phyloP scores from a whole-genome alignment of 2,888 invertebrate genomes.

The Cynaeus angustus region DNA sequence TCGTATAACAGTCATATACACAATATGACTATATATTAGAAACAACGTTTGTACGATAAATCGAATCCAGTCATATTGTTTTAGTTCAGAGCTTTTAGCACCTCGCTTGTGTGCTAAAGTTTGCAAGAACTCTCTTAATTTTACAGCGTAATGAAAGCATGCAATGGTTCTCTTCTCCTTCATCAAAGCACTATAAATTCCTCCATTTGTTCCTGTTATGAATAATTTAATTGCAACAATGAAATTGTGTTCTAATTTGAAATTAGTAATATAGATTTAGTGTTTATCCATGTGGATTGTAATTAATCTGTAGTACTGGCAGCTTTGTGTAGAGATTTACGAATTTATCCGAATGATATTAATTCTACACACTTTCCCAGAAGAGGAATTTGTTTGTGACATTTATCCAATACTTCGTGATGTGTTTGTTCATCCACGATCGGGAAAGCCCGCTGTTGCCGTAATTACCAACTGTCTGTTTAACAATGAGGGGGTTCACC shows the following conservation, averaged over 20 bases:
- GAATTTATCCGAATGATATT: slow-evolving; percentile 40
- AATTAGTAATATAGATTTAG: slow-evolving; percentile 16
- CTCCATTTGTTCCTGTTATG: neutral
- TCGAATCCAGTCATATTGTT: too few species aligned
- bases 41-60: too few species aligned
- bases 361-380: slow-evolving; percentile 38
- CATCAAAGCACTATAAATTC: too few species aligned
- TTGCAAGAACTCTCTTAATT: too few species aligned
- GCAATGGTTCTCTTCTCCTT: neutral
- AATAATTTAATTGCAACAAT: slow-evolving; percentile 20
- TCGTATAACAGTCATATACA: too few species aligned
- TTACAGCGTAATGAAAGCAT: neutral
- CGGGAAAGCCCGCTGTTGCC: slow-evolving; percentile 3
- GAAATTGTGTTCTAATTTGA: slow-evolving; percentile 9
- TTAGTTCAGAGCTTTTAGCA: too few species aligned
- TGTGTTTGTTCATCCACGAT: slow-evolving; percentile 31
- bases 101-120: too few species aligned
- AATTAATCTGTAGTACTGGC: slow-evolving; percentile 36
- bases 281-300: slow-evolving; percentile 20
- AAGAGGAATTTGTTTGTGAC: slow-evolving; percentile 45
- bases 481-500: slow-evolving; percentile 8
- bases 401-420: slow-evolving; percentile 43
- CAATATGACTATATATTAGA: too few species aligned
- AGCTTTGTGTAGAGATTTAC: slow-evolving; percentile 23
- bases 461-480: slow-evolving; percentile 7